Evolutionary conservation across 64 coral and sea anemone genomes (phyloP), one percentile per base, ranked within the genome.

Genomic region (Actinia tenebrosa): DNA sequence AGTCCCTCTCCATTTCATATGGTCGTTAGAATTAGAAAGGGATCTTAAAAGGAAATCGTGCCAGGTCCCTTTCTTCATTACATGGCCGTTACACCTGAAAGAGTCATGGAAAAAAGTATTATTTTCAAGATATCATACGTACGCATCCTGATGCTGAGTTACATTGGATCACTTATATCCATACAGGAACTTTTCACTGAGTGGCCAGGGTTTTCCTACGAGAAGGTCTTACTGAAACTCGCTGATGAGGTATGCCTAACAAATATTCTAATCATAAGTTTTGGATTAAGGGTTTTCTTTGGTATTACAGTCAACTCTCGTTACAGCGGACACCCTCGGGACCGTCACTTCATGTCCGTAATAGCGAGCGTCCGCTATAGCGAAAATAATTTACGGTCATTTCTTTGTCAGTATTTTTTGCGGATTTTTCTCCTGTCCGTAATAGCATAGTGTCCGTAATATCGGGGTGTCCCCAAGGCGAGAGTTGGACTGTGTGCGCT

Each of bases 121-220:
- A 37, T 37, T 79, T 37, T 4, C 16, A 47, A 43, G 27, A 13
- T 50, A 50, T 50, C 47, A 50, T 50, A 50, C 47, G 47, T 8
- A 50, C 47, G 2, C 47, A 50, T 26, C 14, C 3, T 80, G 42
- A 10, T 80, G 77, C 26, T 80, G 16, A 80, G 4, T 45, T 52
- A 1, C 25, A 26, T 43, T 46, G 54, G 16, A 26, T 47, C 22
- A 53, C 20, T 81, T 52, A 45, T 20, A 53, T 20, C 7, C 3
- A 2, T 52, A 1, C 22, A 81, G 79, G 79, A 53, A 50, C 44
- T 81, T 45, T 81, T 81, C 79, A 37, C 50, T 2, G 50, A 81
- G 22, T 81, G 79, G 79, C 79, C 79, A 22, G 79, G 16, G 3
- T 53, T 81, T 53, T 81, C 79, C n/a, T 81, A 81, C 79, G 79